Percentiles rank a stretch among this genome's conserved stretches.
Conservation (phyloP, 1,140 invertebrate species). For the Vollenhovia emeryi region DNA sequence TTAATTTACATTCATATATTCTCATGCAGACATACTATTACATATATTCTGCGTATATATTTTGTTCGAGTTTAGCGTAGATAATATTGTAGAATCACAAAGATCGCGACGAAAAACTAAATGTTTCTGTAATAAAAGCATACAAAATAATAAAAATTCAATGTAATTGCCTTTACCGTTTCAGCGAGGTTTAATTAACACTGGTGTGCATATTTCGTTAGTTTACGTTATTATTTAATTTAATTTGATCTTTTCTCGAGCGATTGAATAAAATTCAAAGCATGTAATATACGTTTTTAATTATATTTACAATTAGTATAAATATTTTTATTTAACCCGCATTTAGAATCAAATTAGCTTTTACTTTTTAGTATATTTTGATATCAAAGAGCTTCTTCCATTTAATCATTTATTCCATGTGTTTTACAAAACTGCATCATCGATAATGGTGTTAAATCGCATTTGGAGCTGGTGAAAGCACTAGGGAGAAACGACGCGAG, state of each 20-base stretch:
- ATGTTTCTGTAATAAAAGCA: neutral
- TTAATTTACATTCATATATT: neutral
- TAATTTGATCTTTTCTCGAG: neutral
- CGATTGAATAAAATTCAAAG: slow-evolving; percentile 2
- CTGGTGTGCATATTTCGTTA: neutral
- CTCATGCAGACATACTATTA: neutral
- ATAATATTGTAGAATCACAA: neutral
- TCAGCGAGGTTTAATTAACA: neutral
- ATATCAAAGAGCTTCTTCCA: neutral
- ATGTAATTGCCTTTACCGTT: neutral
- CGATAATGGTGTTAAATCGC: slow-evolving; percentile 34
- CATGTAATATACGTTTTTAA: neutral
- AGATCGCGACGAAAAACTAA: neutral
- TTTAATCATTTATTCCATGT: neutral
- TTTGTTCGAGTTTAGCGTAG: neutral
- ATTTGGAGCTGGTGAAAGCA: slow-evolving; percentile 23
- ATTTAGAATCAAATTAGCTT: neutral
- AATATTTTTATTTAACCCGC: neutral
- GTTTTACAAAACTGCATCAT: neutral
- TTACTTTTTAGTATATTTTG: neutral
- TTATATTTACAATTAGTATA: neutral
- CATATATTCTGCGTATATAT: neutral
- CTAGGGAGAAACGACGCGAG: slow-evolving; percentile 33
- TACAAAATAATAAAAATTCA: neutral
- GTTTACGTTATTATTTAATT: neutral